Conservation (phyloP, 2,797 vertebrate genomes). For the Podargus strigoides region DNA sequence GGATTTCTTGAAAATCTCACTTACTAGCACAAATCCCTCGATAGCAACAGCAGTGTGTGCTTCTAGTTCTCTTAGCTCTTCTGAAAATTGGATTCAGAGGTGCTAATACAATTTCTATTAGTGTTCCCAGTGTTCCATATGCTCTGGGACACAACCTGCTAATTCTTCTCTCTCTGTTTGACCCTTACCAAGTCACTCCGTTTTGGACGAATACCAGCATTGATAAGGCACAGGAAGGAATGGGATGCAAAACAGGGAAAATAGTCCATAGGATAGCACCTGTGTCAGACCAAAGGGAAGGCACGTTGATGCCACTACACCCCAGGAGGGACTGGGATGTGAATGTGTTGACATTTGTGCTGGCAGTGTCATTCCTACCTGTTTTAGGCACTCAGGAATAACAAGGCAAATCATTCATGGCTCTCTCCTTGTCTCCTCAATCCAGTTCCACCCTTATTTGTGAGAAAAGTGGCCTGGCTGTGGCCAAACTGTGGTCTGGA, state of each 20-base stretch:
- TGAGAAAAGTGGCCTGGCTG: not conserved
- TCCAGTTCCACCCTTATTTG: not conserved
- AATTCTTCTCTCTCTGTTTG: not conserved
- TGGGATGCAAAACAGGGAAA: not conserved
- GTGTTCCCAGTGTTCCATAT: not conserved
- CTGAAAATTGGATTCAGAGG: not conserved
- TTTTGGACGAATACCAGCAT: not conserved
- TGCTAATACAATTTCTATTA: not conserved
- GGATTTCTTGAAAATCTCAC: slow-evolving; percentile 5
- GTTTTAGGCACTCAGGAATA: not conserved
- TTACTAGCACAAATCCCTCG: not conserved
- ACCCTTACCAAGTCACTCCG: not conserved
- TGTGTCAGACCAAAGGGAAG: not conserved
- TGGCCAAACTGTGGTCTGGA: not conserved
- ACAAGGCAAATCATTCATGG: not conserved
- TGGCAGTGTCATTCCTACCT: not conserved
- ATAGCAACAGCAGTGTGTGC: not conserved
- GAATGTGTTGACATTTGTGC: not conserved
- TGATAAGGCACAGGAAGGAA: fast-evolving
- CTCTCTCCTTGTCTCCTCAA: not conserved
- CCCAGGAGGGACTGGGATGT: not conserved
- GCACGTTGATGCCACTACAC: fast-evolving
- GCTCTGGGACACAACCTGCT: not conserved
- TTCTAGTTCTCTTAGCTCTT: not conserved
- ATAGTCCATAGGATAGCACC: fast-evolving